Evolutionary conservation across 2,888 invertebrate species (phyloP).

Genomic region (Hydrotaea diabolus): DNA sequence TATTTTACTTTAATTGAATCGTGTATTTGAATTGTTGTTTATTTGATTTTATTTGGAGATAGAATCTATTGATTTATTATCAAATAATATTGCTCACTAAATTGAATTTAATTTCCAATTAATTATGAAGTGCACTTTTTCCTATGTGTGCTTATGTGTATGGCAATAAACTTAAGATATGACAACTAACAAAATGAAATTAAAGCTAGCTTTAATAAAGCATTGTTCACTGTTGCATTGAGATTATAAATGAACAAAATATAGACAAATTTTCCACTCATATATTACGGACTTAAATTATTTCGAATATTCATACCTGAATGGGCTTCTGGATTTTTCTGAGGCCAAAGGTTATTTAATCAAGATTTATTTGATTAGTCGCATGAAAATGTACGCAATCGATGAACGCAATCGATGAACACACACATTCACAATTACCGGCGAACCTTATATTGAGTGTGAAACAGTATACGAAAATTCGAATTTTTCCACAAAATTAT

Average conservation of each 20-base stretch:
- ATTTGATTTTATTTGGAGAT: background rate
- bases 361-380: slow-evolving; percentile 48
- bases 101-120: background rate
- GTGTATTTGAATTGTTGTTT: background rate
- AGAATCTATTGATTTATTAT: background rate
- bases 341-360: slow-evolving; percentile 35
- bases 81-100: too few relatives aligned
- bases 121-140: background rate
- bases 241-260: slow-evolving; percentile 7
- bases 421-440: background rate
- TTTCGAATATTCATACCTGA: background rate
- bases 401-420: background rate
- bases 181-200: background rate
- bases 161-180: background rate
- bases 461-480: background rate
- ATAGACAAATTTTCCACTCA: background rate
- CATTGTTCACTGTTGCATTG: background rate
- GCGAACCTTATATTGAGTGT: background rate
- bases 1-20: background rate
- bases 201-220: background rate
- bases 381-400: background rate
- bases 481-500: slow-evolving; percentile 8
- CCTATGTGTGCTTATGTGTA: background rate
- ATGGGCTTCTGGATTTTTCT: background rate
- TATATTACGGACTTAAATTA: background rate